phyloP scores from a whole-genome alignment of 2,113 vertebrate genomes.

The Odontesthes bonariensis region DNA sequence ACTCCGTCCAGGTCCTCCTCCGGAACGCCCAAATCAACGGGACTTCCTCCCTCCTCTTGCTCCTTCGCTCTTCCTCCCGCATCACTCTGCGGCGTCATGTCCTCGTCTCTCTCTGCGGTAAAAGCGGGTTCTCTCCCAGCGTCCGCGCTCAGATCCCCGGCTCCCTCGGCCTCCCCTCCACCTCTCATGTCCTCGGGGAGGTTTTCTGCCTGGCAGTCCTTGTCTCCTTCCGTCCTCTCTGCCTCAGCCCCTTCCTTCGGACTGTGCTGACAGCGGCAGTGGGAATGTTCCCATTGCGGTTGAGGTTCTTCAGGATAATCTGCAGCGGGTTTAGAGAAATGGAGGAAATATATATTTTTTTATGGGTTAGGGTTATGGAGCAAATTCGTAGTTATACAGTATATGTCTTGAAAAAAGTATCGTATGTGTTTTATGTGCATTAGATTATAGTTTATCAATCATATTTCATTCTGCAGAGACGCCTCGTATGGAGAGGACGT shows the following conservation, averaged over 20 bases:
- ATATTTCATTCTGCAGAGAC: too few relatives aligned
- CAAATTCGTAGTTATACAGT: too few relatives aligned
- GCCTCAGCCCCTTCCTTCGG: slow-evolving; percentile 21
- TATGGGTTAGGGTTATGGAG: too few relatives aligned
- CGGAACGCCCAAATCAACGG: slow-evolving; percentile 20
- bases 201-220: slow-evolving; percentile 34
- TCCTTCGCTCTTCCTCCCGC: background rate
- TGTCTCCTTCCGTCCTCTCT: background rate
- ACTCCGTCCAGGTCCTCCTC: slow-evolving; percentile 39
- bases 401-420: too few relatives aligned
- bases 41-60: slow-evolving; percentile 20
- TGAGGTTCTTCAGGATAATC: slow-evolving; percentile 88
- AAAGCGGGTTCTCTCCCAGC: background rate
- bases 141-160: background rate
- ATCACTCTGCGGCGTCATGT: background rate
- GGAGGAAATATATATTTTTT: too few relatives aligned
- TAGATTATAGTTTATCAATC: too few relatives aligned
- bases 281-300: slow-evolving; percentile 81
- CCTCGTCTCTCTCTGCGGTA: background rate
- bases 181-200: slow-evolving; percentile 49
- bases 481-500: too few relatives aligned
- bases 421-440: too few relatives aligned
- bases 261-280: slow-evolving; percentile 56
- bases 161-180: slow-evolving; percentile 73
- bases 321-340: slow-evolving; percentile 51